Evolutionary conservation across 2,888 invertebrate species (phyloP).

Genomic region (Blastobasis lacticolella): DNA sequence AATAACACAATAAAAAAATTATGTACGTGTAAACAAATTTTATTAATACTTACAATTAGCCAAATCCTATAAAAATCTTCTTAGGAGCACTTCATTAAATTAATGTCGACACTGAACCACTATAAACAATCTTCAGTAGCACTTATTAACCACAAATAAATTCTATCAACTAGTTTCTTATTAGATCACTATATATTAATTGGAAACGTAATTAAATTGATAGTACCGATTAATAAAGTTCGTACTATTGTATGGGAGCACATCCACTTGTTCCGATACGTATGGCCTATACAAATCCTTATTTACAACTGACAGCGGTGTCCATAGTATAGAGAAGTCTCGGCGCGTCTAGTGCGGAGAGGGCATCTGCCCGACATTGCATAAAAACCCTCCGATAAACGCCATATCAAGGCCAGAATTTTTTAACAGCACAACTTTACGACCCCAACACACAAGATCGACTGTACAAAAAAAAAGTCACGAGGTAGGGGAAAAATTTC

Average conservation of each 20-base stretch:
- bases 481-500: conserved; percentile 72
- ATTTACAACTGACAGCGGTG: conserved; percentile 73
- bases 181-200: conserved; percentile 38
- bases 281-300: conserved; percentile 72
- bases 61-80: conserved; percentile 43
- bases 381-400: conserved; percentile 50
- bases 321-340: conserved; percentile 53
- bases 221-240: conserved; percentile 13
- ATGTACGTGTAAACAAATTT: neutral
- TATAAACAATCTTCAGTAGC: conserved; percentile 48
- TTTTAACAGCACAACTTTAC: conserved; percentile 66
- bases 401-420: conserved; percentile 50
- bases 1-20: too few relatives aligned
- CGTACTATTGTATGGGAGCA: conserved; percentile 24
- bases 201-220: conserved; percentile 21
- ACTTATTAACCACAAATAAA: conserved; percentile 45
- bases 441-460: conserved; percentile 59
- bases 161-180: conserved; percentile 37
- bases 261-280: conserved; percentile 62
- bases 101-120: conserved; percentile 51
- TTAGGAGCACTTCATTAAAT: conserved; percentile 41
- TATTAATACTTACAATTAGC: conserved; percentile 46
- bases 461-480: conserved; percentile 66
- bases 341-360: conserved; percentile 57
- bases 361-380: conserved; percentile 52